Percentiles rank a stretch among this genome's conserved stretches.
These are phyloP conservation scores for Hedychridium roseum DNA, from an alignment of 2,888 invertebrate genomes.

Conservation along the genomic window DNA sequence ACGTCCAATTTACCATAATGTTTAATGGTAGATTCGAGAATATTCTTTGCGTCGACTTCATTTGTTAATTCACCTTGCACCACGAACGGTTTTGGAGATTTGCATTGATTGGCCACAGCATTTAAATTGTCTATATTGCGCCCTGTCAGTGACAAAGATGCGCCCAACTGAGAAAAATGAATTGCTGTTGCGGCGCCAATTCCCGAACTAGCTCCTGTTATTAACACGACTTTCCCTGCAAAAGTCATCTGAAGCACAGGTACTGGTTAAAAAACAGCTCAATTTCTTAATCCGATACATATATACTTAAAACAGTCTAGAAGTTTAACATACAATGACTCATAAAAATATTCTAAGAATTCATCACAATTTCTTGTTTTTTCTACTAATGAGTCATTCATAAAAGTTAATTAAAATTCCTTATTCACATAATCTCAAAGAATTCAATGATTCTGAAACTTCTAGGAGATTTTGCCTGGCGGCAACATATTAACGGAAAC, in stretches of 20 bases:
- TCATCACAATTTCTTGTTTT: no score
- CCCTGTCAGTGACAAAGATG: slow-evolving; percentile 76
- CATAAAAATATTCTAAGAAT: no score
- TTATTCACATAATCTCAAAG: no score
- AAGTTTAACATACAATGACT: background rate
- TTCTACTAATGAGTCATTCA: no score
- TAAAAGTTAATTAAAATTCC: no score
- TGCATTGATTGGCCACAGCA: slow-evolving; percentile 65
- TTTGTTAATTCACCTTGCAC: slow-evolving; percentile 77
- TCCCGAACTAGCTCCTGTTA: slow-evolving; percentile 86
- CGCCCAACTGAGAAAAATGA: slow-evolving; percentile 78
- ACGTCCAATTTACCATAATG: slow-evolving; percentile 83
- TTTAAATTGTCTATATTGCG: slow-evolving; percentile 73
- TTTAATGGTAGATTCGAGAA: slow-evolving; percentile 76
- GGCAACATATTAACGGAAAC: no score
- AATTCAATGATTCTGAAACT: no score
- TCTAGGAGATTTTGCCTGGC: no score
- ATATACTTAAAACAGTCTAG: no score
- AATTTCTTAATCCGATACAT: no score
- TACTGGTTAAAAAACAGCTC: background rate
- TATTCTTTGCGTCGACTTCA: slow-evolving; percentile 76
- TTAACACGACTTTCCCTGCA: slow-evolving; percentile 76
- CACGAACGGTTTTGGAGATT: slow-evolving; percentile 66
- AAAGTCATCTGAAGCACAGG: slow-evolving; percentile 65
- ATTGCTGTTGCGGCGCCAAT: slow-evolving; percentile 85